Evolutionary conservation across 92 coral and sea anemone species (phyloP), one percentile per base, ranked within the genome.

Genomic region (Porites divaricata): DNA sequence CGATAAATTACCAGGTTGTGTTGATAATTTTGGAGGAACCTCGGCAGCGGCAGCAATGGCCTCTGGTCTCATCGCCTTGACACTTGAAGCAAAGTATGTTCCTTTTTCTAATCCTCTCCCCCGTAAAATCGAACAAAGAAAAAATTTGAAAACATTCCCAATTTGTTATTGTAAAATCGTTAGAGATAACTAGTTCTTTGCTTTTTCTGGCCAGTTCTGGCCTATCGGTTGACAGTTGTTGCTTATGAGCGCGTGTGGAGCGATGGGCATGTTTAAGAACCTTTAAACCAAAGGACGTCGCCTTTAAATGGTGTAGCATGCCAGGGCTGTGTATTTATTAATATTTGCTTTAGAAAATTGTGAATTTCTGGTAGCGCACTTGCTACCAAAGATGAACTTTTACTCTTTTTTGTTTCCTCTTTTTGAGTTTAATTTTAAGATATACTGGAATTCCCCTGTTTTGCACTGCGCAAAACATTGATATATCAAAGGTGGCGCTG

Each of bases 31-130:
- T 64, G 88, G 88, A 58, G 49, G 59, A 24, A 80, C 88, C 6
- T 87, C 90, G 4, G 90, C 90, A 16, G 88, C 90, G 21, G 74
- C 90, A 35, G 87, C 90, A 16, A 54, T 81, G 87, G 90, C 86
- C 28, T 26, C 28, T 26, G 28, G 28, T 26, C 28, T 26, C 28
- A 26, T 26, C 28, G 28, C 28, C 28, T 2, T 87, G 16, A 76
- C 87, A 26, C 72, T 87, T 14, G 80, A 87, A 87, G 90, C 88
- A 20, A 87, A 87, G 90, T 87, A 87, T 71, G 90, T 41, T 41
- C 79, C 67, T 12, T 20, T 20, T 21, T 17, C 2, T 66, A 7
- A 56, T 54, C 56, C 75, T 28, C 57, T 63, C 70, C 49, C 84
- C 66, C 74, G 49, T 12, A 58, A 58, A 2, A 58, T 58, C 63